Evolutionary conservation across 2,113 vertebrate genomes (phyloP), one percentile per base, ranked within the genome.

Genomic region (Sebastes schlegelii): DNA sequence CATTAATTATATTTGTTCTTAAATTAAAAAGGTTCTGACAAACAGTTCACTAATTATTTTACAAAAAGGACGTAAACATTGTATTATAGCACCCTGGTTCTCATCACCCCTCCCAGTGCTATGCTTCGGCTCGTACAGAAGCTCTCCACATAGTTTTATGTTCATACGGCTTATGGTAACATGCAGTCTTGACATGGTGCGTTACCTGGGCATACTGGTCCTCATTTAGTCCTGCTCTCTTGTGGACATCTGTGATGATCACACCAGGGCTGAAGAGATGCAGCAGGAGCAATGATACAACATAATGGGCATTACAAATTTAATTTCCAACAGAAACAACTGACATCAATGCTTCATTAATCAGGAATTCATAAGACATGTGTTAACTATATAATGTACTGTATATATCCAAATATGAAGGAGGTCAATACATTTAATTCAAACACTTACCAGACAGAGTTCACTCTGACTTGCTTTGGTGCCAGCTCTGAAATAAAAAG

Each of bases 191-290:
- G 16, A 43, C 8, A 5, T 40, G 48, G 21, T 26, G 14, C 2
- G 12, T 68, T 87, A 95, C 96, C 95, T 96, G 87, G n/a, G 89
- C 86, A 42, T 96, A 96, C 84, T 95, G 93, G 17, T 93, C 92
- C 16, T 95, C 95, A 77, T 93, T 86, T 49, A 96, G 90, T 49
- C 96, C 96, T n/a, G 96, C 95, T 83, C 95, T 92, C 76, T 92
- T 95, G 90, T 96, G 96, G 73, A 96, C 92, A 1, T 96, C 95
- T 17, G 96, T 96, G 73, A 96, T 13, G 66, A 96, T 96, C 62
- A 96, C 96, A 46, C 95, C 96, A 7, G 96, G 96, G 69, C 96
- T 96, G 80, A 61, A 61, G 66, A 63, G 16, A 60, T 21, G 61
- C 69, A 48, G 49, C 48, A 34, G 62, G 80, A 72, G 10, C 16